A percentile compares a stretch with the other conserved stretches of the same genome.
phyloP scores from a whole-genome alignment of 2,797 vertebrate genomes.

The Fratercula arctica region DNA sequence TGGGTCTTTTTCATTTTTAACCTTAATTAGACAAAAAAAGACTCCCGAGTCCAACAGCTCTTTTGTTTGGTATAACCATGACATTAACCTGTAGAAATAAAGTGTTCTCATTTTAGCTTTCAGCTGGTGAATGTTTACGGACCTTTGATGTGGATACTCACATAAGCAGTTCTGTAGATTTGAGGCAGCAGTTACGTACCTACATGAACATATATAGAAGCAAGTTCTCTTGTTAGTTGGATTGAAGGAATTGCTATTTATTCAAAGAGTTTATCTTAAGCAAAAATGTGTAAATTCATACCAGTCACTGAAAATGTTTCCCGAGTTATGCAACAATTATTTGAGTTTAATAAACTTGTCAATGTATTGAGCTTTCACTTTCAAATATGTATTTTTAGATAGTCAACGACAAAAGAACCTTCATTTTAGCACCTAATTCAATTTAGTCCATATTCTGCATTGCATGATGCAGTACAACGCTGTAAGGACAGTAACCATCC shows the following conservation, averaged over 20 bases:
- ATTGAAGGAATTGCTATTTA: not conserved
- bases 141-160: not conserved
- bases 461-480: not conserved
- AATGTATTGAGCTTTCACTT: not conserved
- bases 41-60: not conserved
- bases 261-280: not conserved
- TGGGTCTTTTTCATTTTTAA: not conserved
- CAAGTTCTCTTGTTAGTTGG: not conserved
- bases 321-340: not conserved
- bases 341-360: not conserved
- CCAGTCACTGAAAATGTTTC: not conserved
- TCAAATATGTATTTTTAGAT: not conserved
- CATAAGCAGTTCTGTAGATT: not conserved
- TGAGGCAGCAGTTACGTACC: not conserved
- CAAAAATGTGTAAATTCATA: not conserved
- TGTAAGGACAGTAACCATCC: not conserved
- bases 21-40: not conserved
- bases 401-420: not conserved
- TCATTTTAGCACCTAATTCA: not conserved
- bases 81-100: not conserved
- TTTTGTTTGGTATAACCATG: not conserved
- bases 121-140: not conserved
- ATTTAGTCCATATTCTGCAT: not conserved
- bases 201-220: not conserved
- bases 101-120: not conserved